phyloP scores from a whole-genome alignment of 2,113 vertebrate genomes.

The Xiphias gladius region DNA sequence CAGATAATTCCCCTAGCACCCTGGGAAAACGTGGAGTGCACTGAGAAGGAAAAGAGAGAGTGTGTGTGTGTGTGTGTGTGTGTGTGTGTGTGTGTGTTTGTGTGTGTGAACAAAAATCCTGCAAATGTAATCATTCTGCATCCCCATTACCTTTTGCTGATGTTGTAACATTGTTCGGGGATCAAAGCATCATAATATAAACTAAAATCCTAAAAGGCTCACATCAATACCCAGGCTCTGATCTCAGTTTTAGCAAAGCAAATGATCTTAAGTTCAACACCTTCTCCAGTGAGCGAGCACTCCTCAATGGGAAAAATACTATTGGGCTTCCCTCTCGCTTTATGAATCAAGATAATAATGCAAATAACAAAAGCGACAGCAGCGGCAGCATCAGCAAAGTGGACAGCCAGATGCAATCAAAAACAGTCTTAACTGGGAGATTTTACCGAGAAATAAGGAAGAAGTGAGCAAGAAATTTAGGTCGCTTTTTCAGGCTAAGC shows the following conservation, averaged over 20 bases:
- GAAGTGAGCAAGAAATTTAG: conserved; percentile 41
- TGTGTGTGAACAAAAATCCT: background rate
- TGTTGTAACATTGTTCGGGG: conserved; percentile 3
- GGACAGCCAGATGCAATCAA: conserved; percentile 23
- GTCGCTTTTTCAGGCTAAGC: conserved; percentile 47
- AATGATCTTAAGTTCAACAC: conserved; percentile 34
- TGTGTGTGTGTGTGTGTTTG: background rate
- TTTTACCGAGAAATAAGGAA: conserved; percentile 38
- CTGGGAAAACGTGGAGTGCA: background rate
- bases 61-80: background rate
- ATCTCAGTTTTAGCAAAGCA: conserved; percentile 54
- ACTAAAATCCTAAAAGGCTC: conserved; percentile 8
- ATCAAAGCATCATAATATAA: conserved; percentile 23
- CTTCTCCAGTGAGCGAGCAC: conserved; percentile 21
- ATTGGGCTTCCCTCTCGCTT: conserved; percentile 32
- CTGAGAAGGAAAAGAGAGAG: background rate
- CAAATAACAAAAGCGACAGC: background rate
- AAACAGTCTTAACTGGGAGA: conserved; percentile 1
- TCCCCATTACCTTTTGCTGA: conserved; percentile 11
- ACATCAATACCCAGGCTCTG: conserved; percentile 34
- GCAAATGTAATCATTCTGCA: conserved; percentile 1
- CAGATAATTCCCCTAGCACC: conserved; percentile 63
- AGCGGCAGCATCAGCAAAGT: conserved; percentile 7
- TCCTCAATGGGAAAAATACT: conserved; percentile 28
- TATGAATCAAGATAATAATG: conserved; percentile 31